A percentile compares a stretch with the other conserved stretches of the same genome.
Evolutionary conservation across 2,888 invertebrate species (phyloP).

Genomic region (Drosophila incognita): DNA sequence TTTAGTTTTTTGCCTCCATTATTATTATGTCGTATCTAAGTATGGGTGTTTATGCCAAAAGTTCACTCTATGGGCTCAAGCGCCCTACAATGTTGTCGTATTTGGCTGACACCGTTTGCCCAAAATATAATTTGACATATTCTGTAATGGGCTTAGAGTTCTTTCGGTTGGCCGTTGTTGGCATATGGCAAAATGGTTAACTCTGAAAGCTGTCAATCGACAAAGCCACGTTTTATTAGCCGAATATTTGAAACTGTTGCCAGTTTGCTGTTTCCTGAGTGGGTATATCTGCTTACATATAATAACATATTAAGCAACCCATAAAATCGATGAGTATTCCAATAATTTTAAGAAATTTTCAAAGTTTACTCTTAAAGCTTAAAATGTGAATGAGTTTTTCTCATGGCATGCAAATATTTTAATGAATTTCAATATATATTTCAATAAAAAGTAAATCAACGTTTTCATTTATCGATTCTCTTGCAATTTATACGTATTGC

Average conservation of each 20-base stretch:
- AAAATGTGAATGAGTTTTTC: accelerated
- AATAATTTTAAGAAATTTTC: not conserved
- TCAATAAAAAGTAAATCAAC: too few species aligned
- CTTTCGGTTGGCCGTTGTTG: conserved; percentile 28
- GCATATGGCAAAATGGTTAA: conserved; percentile 34
- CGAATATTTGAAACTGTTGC: not conserved
- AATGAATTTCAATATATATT: too few species aligned
- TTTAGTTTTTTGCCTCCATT: conserved; percentile 34
- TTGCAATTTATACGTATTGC: not conserved
- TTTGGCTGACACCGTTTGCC: conserved; percentile 23
- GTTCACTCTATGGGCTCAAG: conserved; percentile 41
- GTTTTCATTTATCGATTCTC: not conserved
- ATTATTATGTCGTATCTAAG: not conserved
- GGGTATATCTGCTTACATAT: not conserved
- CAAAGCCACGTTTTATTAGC: conserved; percentile 19
- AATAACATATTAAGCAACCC: not conserved
- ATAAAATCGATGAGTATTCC: too few species aligned
- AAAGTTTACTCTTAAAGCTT: not conserved
- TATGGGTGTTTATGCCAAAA: conserved; percentile 27
- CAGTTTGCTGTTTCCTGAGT: not conserved
- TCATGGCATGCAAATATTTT: not conserved
- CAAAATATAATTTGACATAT: conserved; percentile 40
- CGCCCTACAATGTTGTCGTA: conserved; percentile 4
- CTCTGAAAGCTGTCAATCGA: conserved; percentile 33
- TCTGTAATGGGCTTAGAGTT: conserved; percentile 32